Percentiles rank a stretch among this genome's conserved stretches.
Conservation (phyloP, 2,113 vertebrate species). For the Athene cunicularia region DNA sequence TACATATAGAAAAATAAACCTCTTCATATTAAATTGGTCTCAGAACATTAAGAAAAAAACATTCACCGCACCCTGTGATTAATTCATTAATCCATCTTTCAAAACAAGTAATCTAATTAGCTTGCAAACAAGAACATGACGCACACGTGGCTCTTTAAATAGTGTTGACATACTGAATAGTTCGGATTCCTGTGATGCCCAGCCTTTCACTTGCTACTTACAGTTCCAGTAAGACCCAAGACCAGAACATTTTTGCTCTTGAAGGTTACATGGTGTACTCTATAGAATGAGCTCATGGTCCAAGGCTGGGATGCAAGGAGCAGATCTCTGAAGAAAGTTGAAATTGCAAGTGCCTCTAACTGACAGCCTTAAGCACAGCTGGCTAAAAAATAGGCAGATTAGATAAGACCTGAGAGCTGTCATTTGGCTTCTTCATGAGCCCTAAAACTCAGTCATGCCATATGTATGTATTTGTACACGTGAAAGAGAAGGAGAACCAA, state of each 20-base stretch:
- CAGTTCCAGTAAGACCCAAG: background rate
- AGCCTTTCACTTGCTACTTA: slow-evolving; percentile 21
- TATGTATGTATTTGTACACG: background rate
- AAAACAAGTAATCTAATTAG: slow-evolving; percentile 59
- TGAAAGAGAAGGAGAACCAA: background rate
- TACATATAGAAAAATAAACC: background rate
- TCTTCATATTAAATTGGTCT: background rate
- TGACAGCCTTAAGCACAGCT: background rate
- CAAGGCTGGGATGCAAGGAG: background rate
- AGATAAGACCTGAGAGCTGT: background rate
- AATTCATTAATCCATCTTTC: slow-evolving; percentile 56
- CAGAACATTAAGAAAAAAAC: slow-evolving; percentile 30
- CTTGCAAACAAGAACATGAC: slow-evolving; percentile 54
- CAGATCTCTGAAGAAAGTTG: background rate
- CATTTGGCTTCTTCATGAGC: background rate
- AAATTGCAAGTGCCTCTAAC: background rate
- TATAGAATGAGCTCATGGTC: background rate
- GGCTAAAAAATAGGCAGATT: background rate
- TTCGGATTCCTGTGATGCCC: background rate
- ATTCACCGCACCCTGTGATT: slow-evolving; percentile 41
- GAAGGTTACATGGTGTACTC: background rate
- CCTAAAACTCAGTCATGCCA: background rate
- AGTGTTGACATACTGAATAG: slow-evolving; percentile 24
- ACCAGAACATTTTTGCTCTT: background rate
- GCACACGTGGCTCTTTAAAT: background rate